Conservation (phyloP, 23 tunicate genomes). For the Botrylloides violaceus region DNA sequence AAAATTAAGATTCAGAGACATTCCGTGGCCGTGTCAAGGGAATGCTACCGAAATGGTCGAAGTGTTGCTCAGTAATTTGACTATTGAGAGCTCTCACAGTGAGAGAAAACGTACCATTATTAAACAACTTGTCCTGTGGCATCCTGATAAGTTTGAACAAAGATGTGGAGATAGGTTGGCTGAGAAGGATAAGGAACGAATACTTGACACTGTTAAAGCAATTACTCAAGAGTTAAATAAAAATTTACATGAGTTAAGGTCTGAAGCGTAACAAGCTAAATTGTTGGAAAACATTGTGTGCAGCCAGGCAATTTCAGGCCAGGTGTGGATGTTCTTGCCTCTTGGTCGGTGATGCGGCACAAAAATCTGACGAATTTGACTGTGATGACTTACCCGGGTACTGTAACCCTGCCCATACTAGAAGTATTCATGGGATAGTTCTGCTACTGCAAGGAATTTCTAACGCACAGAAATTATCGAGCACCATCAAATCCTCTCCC, state of each 20-base stretch:
- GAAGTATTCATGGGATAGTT: too few relatives aligned
- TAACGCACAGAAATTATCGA: too few relatives aligned
- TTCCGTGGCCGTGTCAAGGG: conserved; percentile 98
- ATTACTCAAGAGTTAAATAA: conserved; percentile 75
- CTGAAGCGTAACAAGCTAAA: too few relatives aligned
- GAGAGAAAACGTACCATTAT: conserved; percentile 27
- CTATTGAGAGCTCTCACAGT: not conserved
- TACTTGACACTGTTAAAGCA: conserved; percentile 74
- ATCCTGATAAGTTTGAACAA: conserved; percentile 92
- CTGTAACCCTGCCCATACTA: too few relatives aligned
- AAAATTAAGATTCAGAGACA: conserved; percentile 68
- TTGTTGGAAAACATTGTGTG: too few relatives aligned
- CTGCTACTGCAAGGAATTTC: too few relatives aligned
- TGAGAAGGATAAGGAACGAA: conserved; percentile 59
- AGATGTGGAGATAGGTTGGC: conserved; percentile 31
- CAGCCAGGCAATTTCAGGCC: too few relatives aligned
- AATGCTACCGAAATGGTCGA: conserved; percentile 86
- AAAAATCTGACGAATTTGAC: too few relatives aligned
- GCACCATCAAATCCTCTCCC: too few relatives aligned
- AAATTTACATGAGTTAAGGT: conserved; percentile 14
- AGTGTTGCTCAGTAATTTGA: conserved; percentile 54
- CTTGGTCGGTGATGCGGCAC: too few relatives aligned
- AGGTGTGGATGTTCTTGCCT: too few relatives aligned
- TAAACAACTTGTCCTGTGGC: conserved; percentile 82
- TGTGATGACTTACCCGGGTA: too few relatives aligned